phyloP scores from a whole-genome alignment of 2,113 vertebrate species.

The Xiphorhynchus elegans region DNA sequence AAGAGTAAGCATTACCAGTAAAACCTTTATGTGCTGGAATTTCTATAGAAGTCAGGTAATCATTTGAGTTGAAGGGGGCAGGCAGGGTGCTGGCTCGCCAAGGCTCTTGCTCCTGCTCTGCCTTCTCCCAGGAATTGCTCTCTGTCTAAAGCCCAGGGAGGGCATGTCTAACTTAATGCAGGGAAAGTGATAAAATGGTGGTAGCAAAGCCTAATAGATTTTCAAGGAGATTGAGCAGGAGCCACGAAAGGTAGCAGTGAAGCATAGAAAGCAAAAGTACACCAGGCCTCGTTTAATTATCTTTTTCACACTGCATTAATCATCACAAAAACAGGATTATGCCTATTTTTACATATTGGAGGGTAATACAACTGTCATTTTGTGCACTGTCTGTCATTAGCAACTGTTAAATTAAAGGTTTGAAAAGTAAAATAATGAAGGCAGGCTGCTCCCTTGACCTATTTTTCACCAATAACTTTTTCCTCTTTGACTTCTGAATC shows the following conservation, averaged over 20 bases:
- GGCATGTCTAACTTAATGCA: background rate
- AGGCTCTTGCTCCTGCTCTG: background rate
- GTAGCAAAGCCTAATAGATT: conserved; percentile 51
- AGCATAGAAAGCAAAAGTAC: conserved; percentile 73
- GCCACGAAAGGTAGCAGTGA: conserved; percentile 44
- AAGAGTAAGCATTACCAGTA: background rate
- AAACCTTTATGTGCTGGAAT: background rate
- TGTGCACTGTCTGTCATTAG: conserved; percentile 60
- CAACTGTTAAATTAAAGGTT: conserved; percentile 52
- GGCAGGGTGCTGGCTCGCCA: background rate
- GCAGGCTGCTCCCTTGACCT: conserved; percentile 38
- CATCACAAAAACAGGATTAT: conserved; percentile 67
- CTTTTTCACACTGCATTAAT: conserved; percentile 80
- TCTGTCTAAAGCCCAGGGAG: background rate
- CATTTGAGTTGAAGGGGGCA: background rate
- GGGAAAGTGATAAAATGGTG: conserved; percentile 27
- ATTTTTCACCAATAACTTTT: conserved; percentile 22
- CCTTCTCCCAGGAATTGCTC: background rate
- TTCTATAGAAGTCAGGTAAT: background rate
- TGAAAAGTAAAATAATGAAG: conserved; percentile 49
- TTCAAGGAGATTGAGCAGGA: conserved; percentile 64
- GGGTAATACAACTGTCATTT: conserved; percentile 71
- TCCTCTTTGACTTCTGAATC: conserved; percentile 38
- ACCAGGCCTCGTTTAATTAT: conserved; percentile 73
- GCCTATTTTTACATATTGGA: conserved; percentile 75